phyloP scores from a whole-genome alignment of 2,888 invertebrate species.

The Leptogaster cylindrica region DNA sequence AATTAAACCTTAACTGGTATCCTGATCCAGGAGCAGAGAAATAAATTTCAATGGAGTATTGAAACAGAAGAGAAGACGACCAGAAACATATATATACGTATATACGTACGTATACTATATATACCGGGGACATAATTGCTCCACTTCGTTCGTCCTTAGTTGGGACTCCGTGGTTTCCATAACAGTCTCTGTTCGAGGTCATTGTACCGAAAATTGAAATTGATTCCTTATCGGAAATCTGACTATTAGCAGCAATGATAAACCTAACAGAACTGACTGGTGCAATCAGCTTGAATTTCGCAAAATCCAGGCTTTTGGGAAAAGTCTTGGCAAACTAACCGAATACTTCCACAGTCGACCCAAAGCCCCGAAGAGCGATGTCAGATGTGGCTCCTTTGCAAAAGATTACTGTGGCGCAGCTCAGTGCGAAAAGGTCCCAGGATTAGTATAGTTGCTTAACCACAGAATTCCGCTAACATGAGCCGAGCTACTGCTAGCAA shows the following conservation, averaged over 20 bases:
- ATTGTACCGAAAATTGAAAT: constrained; percentile 21
- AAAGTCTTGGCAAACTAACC: not conserved
- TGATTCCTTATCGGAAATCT: constrained; percentile 8
- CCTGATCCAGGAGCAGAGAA: constrained; percentile 5
- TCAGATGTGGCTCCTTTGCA: constrained; percentile 13
- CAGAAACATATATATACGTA: too few relatives aligned
- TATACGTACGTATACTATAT: not conserved
- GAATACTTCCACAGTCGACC: constrained; percentile 1
- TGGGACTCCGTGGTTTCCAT: not conserved
- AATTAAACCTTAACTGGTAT: constrained; percentile 29
- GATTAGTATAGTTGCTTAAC: not conserved
- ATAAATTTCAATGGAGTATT: not conserved
- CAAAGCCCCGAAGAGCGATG: constrained; percentile 2
- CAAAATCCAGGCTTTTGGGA: not conserved
- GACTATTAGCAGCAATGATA: constrained; percentile 27
- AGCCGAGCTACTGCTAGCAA: not conserved
- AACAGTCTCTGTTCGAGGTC: too few relatives aligned
- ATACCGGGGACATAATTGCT: not conserved
- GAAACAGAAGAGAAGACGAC: not conserved
- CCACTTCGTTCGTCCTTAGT: not conserved
- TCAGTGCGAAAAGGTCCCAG: not conserved
- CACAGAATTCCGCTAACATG: not conserved
- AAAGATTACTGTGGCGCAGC: constrained; percentile 1
- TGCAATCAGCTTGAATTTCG: not conserved
- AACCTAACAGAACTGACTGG: constrained; percentile 6